Evolutionary conservation across 2,797 vertebrate genomes (phyloP).

Genomic region (Crenuchus spilurus): DNA sequence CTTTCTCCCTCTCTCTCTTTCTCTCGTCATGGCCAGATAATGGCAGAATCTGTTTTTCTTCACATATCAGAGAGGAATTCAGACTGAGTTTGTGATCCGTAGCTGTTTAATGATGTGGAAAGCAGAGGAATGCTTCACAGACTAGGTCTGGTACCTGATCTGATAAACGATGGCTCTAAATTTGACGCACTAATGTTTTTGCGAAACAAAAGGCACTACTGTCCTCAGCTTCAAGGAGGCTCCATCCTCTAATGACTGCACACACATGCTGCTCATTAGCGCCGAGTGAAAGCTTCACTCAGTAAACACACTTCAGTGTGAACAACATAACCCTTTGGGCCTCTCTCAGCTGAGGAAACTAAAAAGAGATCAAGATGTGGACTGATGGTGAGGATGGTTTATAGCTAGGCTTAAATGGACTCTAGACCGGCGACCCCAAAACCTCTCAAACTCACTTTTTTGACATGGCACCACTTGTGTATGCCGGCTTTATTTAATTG

Average conservation of each 20-base stretch:
- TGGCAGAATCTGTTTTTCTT: not conserved
- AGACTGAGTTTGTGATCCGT: no score
- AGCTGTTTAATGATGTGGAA: no score
- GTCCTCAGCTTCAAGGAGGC: not conserved
- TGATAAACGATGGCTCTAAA: no score
- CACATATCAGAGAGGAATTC: not conserved
- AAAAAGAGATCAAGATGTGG: not conserved
- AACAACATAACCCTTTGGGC: not conserved
- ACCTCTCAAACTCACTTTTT: no score
- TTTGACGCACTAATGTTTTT: no score
- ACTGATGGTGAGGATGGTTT: not conserved
- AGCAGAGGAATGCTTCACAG: no score
- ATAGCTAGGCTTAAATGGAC: no score
- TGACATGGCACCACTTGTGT: no score
- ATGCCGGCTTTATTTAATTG: no score
- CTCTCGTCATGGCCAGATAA: not conserved
- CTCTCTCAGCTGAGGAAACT: not conserved
- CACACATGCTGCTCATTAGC: not conserved
- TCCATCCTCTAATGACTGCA: not conserved
- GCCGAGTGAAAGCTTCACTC: not conserved
- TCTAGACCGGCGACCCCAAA: no score
- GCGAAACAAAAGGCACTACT: no score
- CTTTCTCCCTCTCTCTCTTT: slow-evolving; percentile 7
- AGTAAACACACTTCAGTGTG: not conserved
- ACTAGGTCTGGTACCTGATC: no score